Evolutionary conservation across 2,797 vertebrate genomes (phyloP).

Genomic region (Alcedo quadribrachys): DNA sequence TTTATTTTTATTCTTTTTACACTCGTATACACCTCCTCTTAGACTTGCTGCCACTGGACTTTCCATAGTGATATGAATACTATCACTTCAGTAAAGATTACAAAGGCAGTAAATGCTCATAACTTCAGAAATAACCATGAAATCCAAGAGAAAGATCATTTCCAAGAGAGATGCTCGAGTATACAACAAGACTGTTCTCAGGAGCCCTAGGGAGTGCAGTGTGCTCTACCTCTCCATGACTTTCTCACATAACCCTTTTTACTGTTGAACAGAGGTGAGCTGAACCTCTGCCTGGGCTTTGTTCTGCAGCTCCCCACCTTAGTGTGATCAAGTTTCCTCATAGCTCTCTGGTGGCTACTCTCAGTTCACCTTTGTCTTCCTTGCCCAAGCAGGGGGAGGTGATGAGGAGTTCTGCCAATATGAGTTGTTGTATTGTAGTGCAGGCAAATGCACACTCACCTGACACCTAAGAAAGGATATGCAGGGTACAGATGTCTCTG

Average conservation of each 20-base stretch:
- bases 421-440: neutral
- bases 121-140: neutral
- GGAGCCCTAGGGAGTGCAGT: neutral
- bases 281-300: neutral
- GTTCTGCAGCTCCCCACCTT: neutral
- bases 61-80: fast-evolving
- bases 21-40: neutral
- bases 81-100: neutral
- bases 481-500: neutral
- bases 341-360: neutral
- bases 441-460: fast-evolving
- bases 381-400: neutral
- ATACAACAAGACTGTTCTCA: neutral
- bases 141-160: neutral
- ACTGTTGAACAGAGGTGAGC: neutral
- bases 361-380: neutral
- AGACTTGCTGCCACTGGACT: neutral
- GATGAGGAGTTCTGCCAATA: neutral
- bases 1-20: neutral
- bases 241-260: neutral
- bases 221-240: fast-evolving
- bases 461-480: neutral
- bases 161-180: neutral
- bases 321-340: fast-evolving
- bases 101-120: neutral